Conservation (phyloP, 2,797 vertebrate genomes). For the Micropoecilia bifurca region DNA sequence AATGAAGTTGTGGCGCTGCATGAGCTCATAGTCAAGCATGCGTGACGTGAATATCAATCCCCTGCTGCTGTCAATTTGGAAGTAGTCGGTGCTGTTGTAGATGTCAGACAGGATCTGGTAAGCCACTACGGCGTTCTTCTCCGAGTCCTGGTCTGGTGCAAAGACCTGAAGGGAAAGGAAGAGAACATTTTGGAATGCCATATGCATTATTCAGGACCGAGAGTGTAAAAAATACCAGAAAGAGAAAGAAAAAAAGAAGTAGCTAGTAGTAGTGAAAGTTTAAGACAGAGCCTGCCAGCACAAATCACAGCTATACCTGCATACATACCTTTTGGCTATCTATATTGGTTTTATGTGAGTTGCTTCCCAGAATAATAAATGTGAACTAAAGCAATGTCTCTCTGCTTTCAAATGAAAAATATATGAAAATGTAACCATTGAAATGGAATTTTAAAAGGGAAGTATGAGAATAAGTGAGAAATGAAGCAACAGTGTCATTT, state of each 20-base stretch:
- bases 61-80: conserved; percentile 87
- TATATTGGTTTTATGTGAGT: neutral
- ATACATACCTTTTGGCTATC: neutral
- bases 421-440: neutral
- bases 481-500: neutral
- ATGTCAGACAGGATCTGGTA: conserved; percentile 91
- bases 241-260: conserved; percentile 18
- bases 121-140: conserved; percentile 85
- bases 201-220: conserved; percentile 53
- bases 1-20: conserved; percentile 85
- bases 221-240: conserved; percentile 10
- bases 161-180: conserved; percentile 73
- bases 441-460: neutral
- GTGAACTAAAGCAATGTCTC: neutral
- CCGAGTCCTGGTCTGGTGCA: conserved; percentile 91
- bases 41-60: conserved; percentile 87
- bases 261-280: conserved; percentile 23
- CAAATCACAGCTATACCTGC: neutral
- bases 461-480: neutral
- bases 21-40: conserved; percentile 90
- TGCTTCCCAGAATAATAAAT: neutral
- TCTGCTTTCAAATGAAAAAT: neutral
- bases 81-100: conserved; percentile 87
- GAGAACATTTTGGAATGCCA: conserved; percentile 25
- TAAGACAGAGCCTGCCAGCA: conserved; percentile 2